phyloP scores from a whole-genome alignment of 2,888 invertebrate genomes.

The Rhabditoides inermis region DNA sequence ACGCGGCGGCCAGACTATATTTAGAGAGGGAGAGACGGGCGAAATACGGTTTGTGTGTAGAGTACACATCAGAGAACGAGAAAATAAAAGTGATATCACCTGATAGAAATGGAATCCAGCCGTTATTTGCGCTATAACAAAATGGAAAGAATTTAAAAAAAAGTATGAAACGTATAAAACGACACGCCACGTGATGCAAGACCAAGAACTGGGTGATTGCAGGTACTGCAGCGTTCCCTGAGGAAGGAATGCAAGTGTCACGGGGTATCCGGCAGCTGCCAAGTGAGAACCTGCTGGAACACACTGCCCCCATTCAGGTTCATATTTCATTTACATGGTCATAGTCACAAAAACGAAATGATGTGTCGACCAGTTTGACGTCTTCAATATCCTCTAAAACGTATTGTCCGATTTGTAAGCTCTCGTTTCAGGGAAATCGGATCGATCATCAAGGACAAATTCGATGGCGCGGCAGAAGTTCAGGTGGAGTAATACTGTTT shows the following conservation, averaged over 20 bases:
- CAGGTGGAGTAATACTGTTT: constrained; percentile 29
- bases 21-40: no score
- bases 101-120: no score
- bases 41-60: no score
- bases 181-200: no score
- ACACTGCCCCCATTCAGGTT: constrained; percentile 64
- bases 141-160: no score
- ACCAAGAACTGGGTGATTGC: constrained; percentile 9
- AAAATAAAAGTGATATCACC: no score
- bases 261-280: constrained; percentile 48
- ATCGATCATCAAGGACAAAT: constrained; percentile 55
- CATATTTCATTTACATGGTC: not conserved
- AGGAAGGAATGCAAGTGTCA: constrained; percentile 49
- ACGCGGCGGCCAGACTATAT: no score
- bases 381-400: not conserved
- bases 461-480: constrained; percentile 57
- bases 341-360: not conserved
- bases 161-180: no score
- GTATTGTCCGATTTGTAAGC: not conserved
- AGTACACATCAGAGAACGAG: no score
- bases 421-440: constrained; percentile 52
- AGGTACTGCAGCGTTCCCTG: constrained; percentile 55
- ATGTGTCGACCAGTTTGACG: not conserved
- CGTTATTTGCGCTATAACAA: no score
- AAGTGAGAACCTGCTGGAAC: constrained; percentile 56